Percentiles rank a stretch among this genome's conserved stretches.
These are phyloP conservation scores for Tortricodes alternella DNA, from an alignment of 2,888 invertebrate species.

Conservation along the genomic window DNA sequence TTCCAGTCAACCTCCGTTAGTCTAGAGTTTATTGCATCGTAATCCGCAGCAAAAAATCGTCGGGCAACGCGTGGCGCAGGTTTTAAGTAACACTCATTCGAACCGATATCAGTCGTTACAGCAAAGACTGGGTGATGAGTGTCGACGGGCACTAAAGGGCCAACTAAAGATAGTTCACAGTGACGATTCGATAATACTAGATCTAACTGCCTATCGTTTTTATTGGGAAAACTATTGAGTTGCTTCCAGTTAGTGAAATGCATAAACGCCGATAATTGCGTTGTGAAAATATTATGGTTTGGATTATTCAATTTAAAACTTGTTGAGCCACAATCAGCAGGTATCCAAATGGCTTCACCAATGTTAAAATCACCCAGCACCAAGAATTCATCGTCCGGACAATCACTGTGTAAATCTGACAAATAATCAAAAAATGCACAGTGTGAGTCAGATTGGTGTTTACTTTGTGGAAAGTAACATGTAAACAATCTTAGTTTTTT, in stretches of 20 bases:
- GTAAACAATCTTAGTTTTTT: not conserved
- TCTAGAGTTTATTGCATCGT: not conserved
- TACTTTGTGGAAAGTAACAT: not conserved
- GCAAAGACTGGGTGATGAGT: constrained; percentile 21
- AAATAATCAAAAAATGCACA: not conserved
- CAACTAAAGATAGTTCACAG: not conserved
- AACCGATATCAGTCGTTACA: not conserved
- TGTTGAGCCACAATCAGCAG: not conserved
- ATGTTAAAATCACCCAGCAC: not conserved
- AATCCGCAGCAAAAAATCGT: constrained; percentile 1
- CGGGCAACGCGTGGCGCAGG: not conserved
- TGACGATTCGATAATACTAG: constrained; percentile 9
- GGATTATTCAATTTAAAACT: not conserved
- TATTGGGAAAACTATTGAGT: constrained; percentile 5
- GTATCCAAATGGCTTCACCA: constrained; percentile 1
- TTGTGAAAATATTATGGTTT: not conserved
- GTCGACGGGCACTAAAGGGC: constrained; percentile 7
- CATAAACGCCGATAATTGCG: constrained; percentile 12
- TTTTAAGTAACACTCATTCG: not conserved
- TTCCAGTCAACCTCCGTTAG: constrained; percentile 13
- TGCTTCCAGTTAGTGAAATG: constrained; percentile 15
- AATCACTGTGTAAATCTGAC: not conserved
- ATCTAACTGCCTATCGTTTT: constrained; percentile 17
- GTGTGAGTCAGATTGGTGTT: not conserved
- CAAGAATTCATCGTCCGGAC: not conserved